phyloP scores from a whole-genome alignment of 2,797 vertebrate genomes.

The Monodelphis domestica region DNA sequence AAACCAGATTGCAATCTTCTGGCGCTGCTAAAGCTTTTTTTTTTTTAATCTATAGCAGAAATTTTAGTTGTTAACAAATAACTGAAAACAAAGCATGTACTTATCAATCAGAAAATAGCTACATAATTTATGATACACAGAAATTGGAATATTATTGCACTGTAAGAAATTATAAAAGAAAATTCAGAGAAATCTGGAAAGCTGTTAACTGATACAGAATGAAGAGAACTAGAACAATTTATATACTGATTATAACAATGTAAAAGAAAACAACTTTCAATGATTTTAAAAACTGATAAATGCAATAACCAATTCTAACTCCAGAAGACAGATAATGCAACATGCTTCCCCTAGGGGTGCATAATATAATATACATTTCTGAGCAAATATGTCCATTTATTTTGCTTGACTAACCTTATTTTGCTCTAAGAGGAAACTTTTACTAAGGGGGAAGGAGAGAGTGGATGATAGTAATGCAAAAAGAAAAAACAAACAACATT shows the following conservation, averaged over 20 bases:
- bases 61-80: background rate
- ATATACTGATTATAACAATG: background rate
- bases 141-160: background rate
- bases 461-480: background rate
- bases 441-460: background rate
- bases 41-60: background rate
- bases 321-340: background rate
- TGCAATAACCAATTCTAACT: background rate
- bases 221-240: background rate
- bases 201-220: background rate
- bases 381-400: background rate
- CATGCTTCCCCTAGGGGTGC: background rate
- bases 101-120: background rate
- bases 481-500: background rate
- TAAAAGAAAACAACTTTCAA: background rate
- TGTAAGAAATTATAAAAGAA: background rate
- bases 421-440: background rate
- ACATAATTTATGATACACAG: background rate
- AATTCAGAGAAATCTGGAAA: background rate
- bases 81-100: background rate
- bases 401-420: background rate
- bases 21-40: no score
- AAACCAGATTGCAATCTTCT: no score
- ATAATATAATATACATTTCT: background rate
- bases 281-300: background rate